phyloP scores from a whole-genome alignment of 2,113 vertebrate genomes.

The Origma solitaria region DNA sequence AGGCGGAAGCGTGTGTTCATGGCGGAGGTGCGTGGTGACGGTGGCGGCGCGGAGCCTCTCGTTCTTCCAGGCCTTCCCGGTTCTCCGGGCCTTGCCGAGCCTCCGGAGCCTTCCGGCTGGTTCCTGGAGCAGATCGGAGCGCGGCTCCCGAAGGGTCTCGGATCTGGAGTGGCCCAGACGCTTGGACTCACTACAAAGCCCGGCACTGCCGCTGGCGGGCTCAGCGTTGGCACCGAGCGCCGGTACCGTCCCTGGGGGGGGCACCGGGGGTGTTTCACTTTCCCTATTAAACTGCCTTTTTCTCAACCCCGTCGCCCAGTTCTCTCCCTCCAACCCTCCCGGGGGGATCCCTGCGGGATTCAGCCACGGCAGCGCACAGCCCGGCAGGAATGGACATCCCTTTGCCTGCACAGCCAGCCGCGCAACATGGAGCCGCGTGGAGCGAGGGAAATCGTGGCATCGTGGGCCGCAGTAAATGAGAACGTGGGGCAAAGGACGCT shows the following conservation, averaged over 20 bases:
- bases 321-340: neutral
- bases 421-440: neutral
- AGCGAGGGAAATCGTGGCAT: neutral
- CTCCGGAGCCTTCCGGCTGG: neutral
- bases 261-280: neutral
- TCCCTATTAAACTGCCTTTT: neutral
- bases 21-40: rapidly evolving
- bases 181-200: neutral
- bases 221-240: neutral
- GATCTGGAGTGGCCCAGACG: neutral
- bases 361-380: neutral
- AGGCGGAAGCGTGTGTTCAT: neutral
- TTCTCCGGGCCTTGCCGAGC: neutral
- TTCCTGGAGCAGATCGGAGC: neutral
- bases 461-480: neutral
- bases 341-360: neutral
- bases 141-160: neutral
- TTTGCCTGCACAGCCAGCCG: neutral
- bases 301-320: neutral
- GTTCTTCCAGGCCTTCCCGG: too few species aligned
- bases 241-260: neutral
- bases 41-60: rapidly evolving
- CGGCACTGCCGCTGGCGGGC: too few species aligned
- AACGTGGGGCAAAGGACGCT: neutral
- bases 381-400: neutral